These are phyloP conservation scores for Caenorhabditis japonica DNA, from an alignment of 2,888 invertebrate species.

Conservation along the genomic window DNA sequence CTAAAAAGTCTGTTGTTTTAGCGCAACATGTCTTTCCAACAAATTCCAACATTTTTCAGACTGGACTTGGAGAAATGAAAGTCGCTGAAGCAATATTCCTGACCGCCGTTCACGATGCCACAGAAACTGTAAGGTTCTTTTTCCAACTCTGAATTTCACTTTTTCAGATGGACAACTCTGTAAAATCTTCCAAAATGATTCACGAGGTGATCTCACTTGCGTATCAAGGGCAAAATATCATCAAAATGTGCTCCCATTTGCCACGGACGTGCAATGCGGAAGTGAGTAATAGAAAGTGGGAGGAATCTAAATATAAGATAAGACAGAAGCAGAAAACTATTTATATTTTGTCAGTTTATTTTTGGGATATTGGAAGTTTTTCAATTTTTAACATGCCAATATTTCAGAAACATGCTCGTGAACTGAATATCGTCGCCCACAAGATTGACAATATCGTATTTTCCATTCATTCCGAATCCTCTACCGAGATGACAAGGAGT, in stretches of 20 bases:
- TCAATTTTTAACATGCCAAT: neutral
- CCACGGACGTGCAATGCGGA: conserved; percentile 25
- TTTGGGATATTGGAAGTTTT: no score
- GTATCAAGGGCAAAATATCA: conserved; percentile 38
- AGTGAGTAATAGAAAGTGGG: conserved; percentile 13
- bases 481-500: neutral
- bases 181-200: neutral
- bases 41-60: conserved; percentile 37
- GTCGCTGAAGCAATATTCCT: conserved; percentile 34
- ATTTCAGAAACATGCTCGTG: conserved; percentile 29
- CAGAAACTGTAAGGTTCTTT: conserved; percentile 11
- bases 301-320: conserved; percentile 3
- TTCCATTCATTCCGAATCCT: neutral
- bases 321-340: neutral
- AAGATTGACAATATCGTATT: conserved; percentile 25
- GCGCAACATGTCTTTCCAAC: no score
- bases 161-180: no score
- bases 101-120: conserved; percentile 1
- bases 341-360: no score
- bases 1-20: no score
- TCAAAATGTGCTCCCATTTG: conserved; percentile 36
- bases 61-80: conserved; percentile 37
- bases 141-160: no score
- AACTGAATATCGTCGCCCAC: conserved; percentile 8
- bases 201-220: conserved; percentile 19